Evolutionary conservation across 2,797 vertebrate genomes (phyloP), one percentile per base, ranked within the genome.

Genomic region (Hemibagrus guttatus): DNA sequence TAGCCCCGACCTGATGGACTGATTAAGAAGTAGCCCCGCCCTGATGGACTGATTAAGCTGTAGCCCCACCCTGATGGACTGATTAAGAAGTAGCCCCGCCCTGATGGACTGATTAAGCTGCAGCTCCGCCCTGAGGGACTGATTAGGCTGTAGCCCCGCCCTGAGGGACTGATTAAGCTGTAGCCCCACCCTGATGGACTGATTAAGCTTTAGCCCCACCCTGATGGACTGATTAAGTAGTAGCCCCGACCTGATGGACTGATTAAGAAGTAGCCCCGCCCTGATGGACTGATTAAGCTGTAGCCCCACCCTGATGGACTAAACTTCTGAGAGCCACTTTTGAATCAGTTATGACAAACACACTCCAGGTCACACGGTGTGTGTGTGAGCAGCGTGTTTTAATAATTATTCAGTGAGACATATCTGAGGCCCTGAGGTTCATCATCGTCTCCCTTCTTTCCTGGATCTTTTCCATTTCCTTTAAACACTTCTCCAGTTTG

Each of bases 401-500:
- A 56, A 68, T 26, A 54, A 68, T 79, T 69, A 69, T 23, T 85
- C 49, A 85, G 49, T 86, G 64, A 81, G 46, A 71, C 59, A 35
- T 31, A 78, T 49, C 28, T 39, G n/a, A 49, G 8, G 23, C 35
- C 69, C 42, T 35, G 54, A 87, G 56, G 35, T 56, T 42, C 49
- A 75, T 74, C 71, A 83, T 83, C 23, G 19, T 75, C 85, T 79
- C 75, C 76, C 19, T 61, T 80, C 13, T 80, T 80, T 80, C 78
- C 31, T 31, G 46, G 23, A 83, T 56, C 5, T 61, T 61, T 76
- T 84, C n/a, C 52, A 39, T 81, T 82, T 82, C 26, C 80, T 69
- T 78, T 61, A 52, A 84, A 75, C 54, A 84, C n/a, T 84, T 79
- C 81, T 76, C 69, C 76, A 87, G 35, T 86, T 21, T 14, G 21